Base-by-base conservation (phyloP, 2,888 invertebrate genomes). In the Pyrochroa serraticornis region DNA sequence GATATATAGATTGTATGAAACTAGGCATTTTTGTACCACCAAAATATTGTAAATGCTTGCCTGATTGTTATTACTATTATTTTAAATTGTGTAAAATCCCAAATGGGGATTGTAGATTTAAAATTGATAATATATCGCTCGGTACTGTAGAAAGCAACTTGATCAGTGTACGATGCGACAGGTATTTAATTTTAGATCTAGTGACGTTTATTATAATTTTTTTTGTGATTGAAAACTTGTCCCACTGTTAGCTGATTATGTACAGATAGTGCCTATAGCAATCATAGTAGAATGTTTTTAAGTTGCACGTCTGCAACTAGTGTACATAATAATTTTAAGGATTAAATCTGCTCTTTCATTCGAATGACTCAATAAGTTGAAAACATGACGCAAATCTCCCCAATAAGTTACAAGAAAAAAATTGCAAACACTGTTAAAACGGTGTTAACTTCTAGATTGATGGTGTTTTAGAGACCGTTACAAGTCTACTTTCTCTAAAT, bases 261-360 rank as follows among this genome's bases (percentile, higher is more conserved):
- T 75, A 69, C 73, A 72, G 72, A 73, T 77, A 76, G 77, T 77
- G 77, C 77, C 77, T 77, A 75, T 74, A 77, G 76, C 66, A 73
- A 73, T 68, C 65, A 72, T 70, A 70, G 69, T 69, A 70, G 67
- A 66, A 68, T 66, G 65, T 68, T 70, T n/a, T 75, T 58, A 73
- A 73, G 73, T 75, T 75, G 75, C 75, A 75, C 74, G 22, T 22
- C 44, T 75, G 72, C 73, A 73, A 63, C 72, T 74, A 69, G 62
- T 59, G 60, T 60, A 59, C 53, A 62, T 62, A 52, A 56, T 69
- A 67, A 66, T 68, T 70, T 66, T 66, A 66, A 62, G 62, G 55
- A 65, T 52, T 67, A 64, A 66, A 62, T 63, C 64, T 39, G 12
- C 12, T 39, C 10, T 9, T 30, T 45, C 39, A 10, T 36, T 45